Conservation (phyloP, 2,888 invertebrate species). For the Elegia similella region DNA sequence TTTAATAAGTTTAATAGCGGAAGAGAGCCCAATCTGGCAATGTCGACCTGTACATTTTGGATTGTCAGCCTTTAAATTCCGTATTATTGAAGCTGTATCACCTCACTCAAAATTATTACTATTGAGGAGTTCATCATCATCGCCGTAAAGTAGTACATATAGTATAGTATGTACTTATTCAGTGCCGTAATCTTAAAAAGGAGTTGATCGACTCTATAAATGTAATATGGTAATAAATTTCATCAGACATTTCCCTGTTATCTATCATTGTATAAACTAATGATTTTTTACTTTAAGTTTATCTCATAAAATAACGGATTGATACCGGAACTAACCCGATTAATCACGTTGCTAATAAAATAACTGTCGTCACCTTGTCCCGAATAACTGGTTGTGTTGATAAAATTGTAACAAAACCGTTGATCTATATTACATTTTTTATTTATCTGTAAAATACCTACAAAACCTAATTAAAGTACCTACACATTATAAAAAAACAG, state of each 20-base stretch:
- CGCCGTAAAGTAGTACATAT: too few relatives aligned
- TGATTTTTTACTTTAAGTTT: background rate
- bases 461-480: too few relatives aligned
- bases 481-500: too few relatives aligned
- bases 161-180: too few relatives aligned
- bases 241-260: slow-evolving; percentile 21
- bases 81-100: background rate
- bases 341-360: background rate
- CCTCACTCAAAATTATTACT: background rate
- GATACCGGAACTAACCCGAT: background rate
- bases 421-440: too few relatives aligned
- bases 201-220: background rate
- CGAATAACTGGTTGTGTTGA: background rate
- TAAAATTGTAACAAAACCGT: background rate
- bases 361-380: background rate
- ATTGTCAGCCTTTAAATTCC: background rate
- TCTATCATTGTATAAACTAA: background rate
- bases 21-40: background rate
- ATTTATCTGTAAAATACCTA: too few relatives aligned
- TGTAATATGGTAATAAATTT: slow-evolving; percentile 28
- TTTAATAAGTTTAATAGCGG: background rate
- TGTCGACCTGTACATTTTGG: background rate
- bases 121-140: slow-evolving; percentile 2
- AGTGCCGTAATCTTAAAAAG: too few relatives aligned
- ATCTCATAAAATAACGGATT: background rate